Evolutionary conservation across 1,140 invertebrate genomes (phyloP).

Genomic region (Drosophila triauraria): DNA sequence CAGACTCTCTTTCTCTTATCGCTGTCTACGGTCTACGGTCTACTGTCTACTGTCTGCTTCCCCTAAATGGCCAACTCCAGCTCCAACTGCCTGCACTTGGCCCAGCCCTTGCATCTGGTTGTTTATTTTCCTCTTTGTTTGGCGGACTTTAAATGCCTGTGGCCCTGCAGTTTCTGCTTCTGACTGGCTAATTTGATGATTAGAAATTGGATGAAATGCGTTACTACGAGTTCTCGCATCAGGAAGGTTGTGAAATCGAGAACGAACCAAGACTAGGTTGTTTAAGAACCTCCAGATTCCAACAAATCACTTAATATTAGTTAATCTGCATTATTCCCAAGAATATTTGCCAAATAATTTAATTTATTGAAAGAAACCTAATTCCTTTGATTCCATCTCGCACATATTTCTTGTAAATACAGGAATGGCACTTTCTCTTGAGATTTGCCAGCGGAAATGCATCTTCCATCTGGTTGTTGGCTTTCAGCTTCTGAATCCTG

Average conservation of each 20-base stretch:
- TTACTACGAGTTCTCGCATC: background rate
- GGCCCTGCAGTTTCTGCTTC: constrained; percentile 25
- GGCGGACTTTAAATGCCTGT: constrained; percentile 39
- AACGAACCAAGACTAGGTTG: too few species aligned
- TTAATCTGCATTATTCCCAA: too few species aligned
- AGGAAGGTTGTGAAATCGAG: background rate
- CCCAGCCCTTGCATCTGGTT: constrained; percentile 21
- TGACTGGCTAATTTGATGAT: constrained; percentile 54
- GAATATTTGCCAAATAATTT: too few species aligned
- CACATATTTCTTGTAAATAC: too few species aligned
- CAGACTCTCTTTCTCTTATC: constrained; percentile 23
- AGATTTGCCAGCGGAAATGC: constrained; percentile 8
- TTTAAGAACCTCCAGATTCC: too few species aligned
- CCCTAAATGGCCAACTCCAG: constrained; percentile 2
- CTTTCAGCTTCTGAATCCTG: constrained; percentile 18
- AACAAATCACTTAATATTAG: too few species aligned
- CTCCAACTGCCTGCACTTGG: background rate
- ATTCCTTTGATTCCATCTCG: too few species aligned
- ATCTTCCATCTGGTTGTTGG: constrained; percentile 17
- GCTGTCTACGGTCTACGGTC: constrained; percentile 27
- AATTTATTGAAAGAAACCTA: too few species aligned
- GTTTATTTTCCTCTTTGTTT: constrained; percentile 28
- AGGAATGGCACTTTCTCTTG: too few species aligned
- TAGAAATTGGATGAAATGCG: constrained; percentile 25
- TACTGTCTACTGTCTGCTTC: constrained; percentile 24